Percentiles rank a stretch among this genome's conserved stretches.
These are phyloP conservation scores for Ciconia stormi DNA, from an alignment of 2,113 vertebrate genomes.

Conservation along the genomic window DNA sequence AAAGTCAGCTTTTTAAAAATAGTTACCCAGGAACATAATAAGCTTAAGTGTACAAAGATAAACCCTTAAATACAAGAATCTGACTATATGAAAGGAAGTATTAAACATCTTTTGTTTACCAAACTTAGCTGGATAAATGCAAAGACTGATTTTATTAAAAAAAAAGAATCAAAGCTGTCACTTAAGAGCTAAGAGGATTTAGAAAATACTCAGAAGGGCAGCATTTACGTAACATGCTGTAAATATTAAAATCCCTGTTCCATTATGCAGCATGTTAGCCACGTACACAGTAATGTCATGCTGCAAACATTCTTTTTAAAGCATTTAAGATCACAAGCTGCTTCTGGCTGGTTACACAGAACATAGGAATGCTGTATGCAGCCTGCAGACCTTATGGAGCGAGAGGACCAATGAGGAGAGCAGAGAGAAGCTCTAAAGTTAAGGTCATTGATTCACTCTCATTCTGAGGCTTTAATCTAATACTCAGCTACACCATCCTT, in stretches of 20 bases:
- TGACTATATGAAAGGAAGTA: conserved; percentile 62
- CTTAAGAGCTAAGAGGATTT: conserved; percentile 77
- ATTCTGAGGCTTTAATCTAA: neutral
- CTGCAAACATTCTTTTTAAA: conserved; percentile 48
- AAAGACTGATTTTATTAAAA: conserved; percentile 61
- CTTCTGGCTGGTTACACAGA: conserved; percentile 45
- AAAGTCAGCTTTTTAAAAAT: conserved; percentile 37
- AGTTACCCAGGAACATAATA: conserved; percentile 44
- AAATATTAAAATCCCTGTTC: conserved; percentile 67
- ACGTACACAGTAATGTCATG: neutral
- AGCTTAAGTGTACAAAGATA: conserved; percentile 57
- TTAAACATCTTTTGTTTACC: conserved; percentile 71
- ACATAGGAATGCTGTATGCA: conserved; percentile 17
- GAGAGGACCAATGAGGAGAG: neutral
- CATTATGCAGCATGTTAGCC: conserved; percentile 25
- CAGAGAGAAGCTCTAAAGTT: neutral
- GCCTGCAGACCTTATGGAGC: neutral
- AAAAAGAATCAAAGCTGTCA: conserved; percentile 60
- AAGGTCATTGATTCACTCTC: neutral
- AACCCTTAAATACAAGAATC: conserved; percentile 45
- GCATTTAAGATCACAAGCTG: conserved; percentile 41
- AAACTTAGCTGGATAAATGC: conserved; percentile 61
- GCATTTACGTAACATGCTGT: conserved; percentile 62
- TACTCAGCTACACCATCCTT: neutral
- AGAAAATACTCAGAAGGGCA: conserved; percentile 62